phyloP scores from a whole-genome alignment of 53 echinoderm and acorn worm species.

The Antedon mediterranea region DNA sequence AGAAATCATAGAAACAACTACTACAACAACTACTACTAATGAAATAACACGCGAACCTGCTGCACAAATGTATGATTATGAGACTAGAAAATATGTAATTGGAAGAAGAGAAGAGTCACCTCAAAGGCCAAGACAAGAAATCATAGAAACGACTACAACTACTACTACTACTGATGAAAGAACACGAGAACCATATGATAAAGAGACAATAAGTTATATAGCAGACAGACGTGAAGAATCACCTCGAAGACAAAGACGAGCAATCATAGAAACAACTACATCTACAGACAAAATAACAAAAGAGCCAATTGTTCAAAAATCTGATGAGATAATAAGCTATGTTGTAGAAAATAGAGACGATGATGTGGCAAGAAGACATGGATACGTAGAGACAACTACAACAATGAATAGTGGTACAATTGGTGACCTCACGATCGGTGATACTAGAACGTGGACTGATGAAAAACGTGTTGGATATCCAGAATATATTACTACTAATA shows the following conservation, averaged over 20 bases:
- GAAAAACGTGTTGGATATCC: too few relatives aligned
- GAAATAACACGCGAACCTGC: not conserved
- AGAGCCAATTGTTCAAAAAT: too few relatives aligned
- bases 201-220: not conserved
- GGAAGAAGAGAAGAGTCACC: not conserved
- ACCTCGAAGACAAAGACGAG: not conserved
- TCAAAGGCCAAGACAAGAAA: not conserved
- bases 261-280: not conserved
- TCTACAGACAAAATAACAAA: too few relatives aligned
- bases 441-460: too few relatives aligned
- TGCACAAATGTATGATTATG: not conserved
- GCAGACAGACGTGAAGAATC: not conserved
- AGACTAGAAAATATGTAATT: not conserved
- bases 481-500: too few relatives aligned
- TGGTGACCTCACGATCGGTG: too few relatives aligned
- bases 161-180: not conserved
- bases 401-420: too few relatives aligned
- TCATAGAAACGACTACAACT: not conserved
- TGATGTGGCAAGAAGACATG: too few relatives aligned
- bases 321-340: too few relatives aligned
- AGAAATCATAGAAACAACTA: not conserved
- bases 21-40: not conserved
- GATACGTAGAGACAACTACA: too few relatives aligned
- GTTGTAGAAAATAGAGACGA: too few relatives aligned
- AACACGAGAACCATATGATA: not conserved